Evolutionary conservation across 1,140 invertebrate species (phyloP), one percentile per base, ranked within the genome.

Genomic region (Condylostylus longicornis): DNA sequence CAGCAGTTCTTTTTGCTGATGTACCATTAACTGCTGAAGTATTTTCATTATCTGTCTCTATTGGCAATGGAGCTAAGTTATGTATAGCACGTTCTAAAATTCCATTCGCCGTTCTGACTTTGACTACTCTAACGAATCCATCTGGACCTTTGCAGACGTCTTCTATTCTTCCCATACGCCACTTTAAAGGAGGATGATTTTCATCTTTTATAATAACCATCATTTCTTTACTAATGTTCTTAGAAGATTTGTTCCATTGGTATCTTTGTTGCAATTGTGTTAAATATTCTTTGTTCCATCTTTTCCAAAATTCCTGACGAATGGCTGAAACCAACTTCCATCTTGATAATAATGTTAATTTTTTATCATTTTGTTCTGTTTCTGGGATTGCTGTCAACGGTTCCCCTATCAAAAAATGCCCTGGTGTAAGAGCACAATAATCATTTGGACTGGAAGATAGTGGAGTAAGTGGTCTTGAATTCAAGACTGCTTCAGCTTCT

Each of bases 391-490:
- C 23, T 4, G 35, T 0, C 4, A 41, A 20, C 2, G 50, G 8
- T 12, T 44, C 28, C 14, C 42, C 47, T 7, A 46, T 49, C 17
- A 56, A 33, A 34, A 58, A 53, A 30, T 54, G 49, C 12, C 38
- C 48, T 7, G 60, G 58, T 6, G 61, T 62, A 1, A 63, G 38
- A 5, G 45, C 38, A 18, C 22, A 25, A 2, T 48, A 43, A 22
- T 62, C 55, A 28, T 48, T 42, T 33, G 48, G 40, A 42, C 51
- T 42, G 17, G 27, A 37, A 7, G 49, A 45, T 5, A 62, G 19
- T 9, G 48, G 45, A 19, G 35, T 42, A 5, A 61, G 23, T 4
- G 57, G 58, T 7, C 59, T 29, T n/a, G 44, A 45, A 36, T 57
- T 59, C 8, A 58, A 20, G 19, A 48, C 22, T 6, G 42, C 44